phyloP scores from a whole-genome alignment of 2,797 vertebrate genomes.

The Sebastes iracundus region DNA sequence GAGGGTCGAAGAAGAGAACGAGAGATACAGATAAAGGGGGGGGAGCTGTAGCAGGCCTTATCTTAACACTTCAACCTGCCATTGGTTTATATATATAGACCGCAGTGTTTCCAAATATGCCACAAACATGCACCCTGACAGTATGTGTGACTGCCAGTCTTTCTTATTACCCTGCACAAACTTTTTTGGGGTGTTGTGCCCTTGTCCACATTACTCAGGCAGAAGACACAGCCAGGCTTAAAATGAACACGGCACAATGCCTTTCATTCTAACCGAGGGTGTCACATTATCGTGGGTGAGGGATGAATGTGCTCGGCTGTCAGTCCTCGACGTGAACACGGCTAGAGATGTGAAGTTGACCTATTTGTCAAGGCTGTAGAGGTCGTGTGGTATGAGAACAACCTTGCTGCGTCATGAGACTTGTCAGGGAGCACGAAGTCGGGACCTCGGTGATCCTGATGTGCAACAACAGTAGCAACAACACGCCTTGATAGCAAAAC shows the following conservation, averaged over 20 bases:
- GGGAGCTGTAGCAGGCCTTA: conserved; percentile 39
- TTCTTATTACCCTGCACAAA: conserved; percentile 21
- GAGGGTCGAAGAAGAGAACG: conserved; percentile 11
- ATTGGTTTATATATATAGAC: conserved; percentile 52
- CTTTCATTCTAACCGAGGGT: conserved; percentile 43
- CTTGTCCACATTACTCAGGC: conserved; percentile 41
- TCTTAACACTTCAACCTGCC: conserved; percentile 63
- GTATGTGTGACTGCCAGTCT: conserved; percentile 21
- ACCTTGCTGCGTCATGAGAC: conserved; percentile 59
- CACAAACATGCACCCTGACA: conserved; percentile 30
- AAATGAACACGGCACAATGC: conserved; percentile 36
- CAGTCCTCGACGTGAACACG: conserved; percentile 10
- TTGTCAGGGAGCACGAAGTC: conserved; percentile 47
- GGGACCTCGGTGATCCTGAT: conserved; percentile 36
- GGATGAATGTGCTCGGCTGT: conserved; percentile 30
- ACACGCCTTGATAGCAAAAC: neutral
- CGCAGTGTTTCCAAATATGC: conserved; percentile 18
- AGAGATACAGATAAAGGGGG: conserved; percentile 5
- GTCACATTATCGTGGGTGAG: conserved; percentile 50
- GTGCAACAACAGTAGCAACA: conserved; percentile 37
- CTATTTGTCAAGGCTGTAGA: conserved; percentile 38
- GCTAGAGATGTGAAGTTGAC: conserved; percentile 23
- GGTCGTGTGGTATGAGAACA: conserved; percentile 32
- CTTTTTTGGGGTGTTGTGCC: conserved; percentile 6
- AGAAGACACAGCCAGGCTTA: conserved; percentile 21